Percentiles rank a stretch among this genome's conserved stretches.
phyloP scores from a whole-genome alignment of 2,113 vertebrate species.

The Muscicapa adusta region DNA sequence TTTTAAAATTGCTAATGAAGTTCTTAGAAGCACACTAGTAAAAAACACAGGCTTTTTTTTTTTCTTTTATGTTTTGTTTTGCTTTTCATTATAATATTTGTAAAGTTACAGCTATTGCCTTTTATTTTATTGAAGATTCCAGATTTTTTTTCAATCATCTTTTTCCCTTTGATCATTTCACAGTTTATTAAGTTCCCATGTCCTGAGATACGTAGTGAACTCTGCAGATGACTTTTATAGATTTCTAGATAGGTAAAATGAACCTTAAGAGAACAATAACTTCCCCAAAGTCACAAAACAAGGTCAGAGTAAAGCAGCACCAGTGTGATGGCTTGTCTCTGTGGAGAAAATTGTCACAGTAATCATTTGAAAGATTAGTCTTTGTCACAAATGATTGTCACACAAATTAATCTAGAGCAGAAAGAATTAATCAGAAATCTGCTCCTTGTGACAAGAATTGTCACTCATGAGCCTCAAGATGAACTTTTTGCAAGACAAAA shows the following conservation, averaged over 20 bases:
- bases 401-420: conserved; percentile 30
- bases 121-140: background rate
- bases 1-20: background rate
- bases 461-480: conserved; percentile 21
- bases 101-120: background rate
- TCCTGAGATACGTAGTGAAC: background rate
- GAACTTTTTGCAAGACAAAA: background rate
- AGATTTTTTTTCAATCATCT: background rate
- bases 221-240: background rate
- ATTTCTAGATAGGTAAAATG: background rate
- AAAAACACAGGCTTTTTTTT: background rate
- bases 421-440: conserved; percentile 43
- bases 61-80: background rate
- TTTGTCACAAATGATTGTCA: conserved; percentile 41
- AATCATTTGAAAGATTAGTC: conserved; percentile 56
- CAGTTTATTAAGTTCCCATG: background rate
- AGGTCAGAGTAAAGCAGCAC: conserved; percentile 19
- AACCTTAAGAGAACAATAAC: background rate
- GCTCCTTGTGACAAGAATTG: conserved; percentile 26
- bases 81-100: background rate
- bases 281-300: conserved; percentile 21
- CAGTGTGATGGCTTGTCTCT: background rate
- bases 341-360: background rate
- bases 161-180: background rate
- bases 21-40: background rate